Conservation (phyloP, 2,888 invertebrate genomes). For the Eupithecia dodoneata region DNA sequence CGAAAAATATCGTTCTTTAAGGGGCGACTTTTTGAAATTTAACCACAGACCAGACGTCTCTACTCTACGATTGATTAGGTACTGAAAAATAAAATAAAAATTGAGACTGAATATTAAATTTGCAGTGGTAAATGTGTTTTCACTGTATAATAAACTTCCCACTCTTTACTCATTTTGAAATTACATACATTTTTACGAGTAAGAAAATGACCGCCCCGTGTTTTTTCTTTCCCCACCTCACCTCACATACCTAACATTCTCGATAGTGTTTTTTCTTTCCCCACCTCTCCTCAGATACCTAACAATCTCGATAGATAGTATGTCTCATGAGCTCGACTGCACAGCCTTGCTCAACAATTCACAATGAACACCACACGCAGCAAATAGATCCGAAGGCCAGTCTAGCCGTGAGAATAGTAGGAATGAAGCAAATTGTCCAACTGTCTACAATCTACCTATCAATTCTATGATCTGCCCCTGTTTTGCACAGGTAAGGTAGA, state of each 20-base stretch:
- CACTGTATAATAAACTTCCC: background rate
- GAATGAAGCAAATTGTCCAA: constrained; percentile 35
- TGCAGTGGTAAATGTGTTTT: background rate
- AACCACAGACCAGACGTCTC: background rate
- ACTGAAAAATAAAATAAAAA: background rate
- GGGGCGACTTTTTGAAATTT: too few relatives aligned
- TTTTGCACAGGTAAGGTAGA: background rate
- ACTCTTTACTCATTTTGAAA: background rate
- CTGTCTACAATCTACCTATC: constrained; percentile 1
- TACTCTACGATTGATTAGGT: background rate
- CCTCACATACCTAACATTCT: constrained; percentile 48
- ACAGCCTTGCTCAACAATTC: constrained; percentile 71
- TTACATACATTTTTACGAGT: background rate
- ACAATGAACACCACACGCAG: constrained; percentile 65
- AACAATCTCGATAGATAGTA: constrained; percentile 58
- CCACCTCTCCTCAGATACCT: background rate
- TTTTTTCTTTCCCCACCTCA: background rate
- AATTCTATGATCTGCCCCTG: background rate
- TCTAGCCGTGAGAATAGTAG: constrained; percentile 56
- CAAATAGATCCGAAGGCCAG: constrained; percentile 64
- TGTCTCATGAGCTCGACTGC: constrained; percentile 61
- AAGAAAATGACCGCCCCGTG: background rate
- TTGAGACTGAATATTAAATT: background rate
- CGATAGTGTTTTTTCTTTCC: constrained; percentile 45
- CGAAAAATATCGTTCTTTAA: too few relatives aligned